Evolutionary conservation across 2,113 vertebrate genomes (phyloP), one percentile per base, ranked within the genome.

Genomic region (Mormyrus lacerda): DNA sequence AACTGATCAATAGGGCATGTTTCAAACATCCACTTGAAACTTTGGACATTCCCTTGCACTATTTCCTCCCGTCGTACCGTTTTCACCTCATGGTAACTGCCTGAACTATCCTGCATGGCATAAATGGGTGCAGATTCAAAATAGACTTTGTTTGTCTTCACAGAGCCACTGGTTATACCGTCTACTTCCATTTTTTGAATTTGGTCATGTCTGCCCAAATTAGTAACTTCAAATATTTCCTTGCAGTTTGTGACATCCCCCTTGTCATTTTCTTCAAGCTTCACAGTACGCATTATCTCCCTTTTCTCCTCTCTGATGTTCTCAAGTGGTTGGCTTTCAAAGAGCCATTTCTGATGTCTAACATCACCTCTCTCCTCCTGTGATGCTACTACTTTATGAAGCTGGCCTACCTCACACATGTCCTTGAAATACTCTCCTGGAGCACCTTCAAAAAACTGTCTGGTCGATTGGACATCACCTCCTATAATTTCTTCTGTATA

Each of bases 21-120:
- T 95, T 98, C 97, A 96, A 98, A 98, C 95, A 97, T 97, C 97
- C 97, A 98, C 90, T 96, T 96, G 91, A 95, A 98, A 8, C 95
- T 97, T 92, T 94, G 96, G 21, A 98, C 97, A 84, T 98, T 96
- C 85, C 97, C 97, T 95, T 95, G 96, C 35, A 97, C 93, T n/a
- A 98, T 93, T 93, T 98, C 97, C 92, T 98, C 97, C 61, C 96
- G 96, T 10, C 95, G 95, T 53, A 98, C 97, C 53, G 97, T 98
- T 94, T 95, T 97, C 84, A 98, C 96, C 93, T 97, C 94, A 83
- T 98, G 97, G 87, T 97, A 98, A 91, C 97, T 96, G 15, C 97
- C 97, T 65, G 95, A 95, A 88, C 95, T 96, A 92, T 98, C 97
- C 89, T 97, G 96, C 94, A 98, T 96, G n/a, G 97, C 97, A 86